Evolutionary conservation across 1,140 invertebrate genomes (phyloP).

Genomic region (Drosophila aff.): DNA sequence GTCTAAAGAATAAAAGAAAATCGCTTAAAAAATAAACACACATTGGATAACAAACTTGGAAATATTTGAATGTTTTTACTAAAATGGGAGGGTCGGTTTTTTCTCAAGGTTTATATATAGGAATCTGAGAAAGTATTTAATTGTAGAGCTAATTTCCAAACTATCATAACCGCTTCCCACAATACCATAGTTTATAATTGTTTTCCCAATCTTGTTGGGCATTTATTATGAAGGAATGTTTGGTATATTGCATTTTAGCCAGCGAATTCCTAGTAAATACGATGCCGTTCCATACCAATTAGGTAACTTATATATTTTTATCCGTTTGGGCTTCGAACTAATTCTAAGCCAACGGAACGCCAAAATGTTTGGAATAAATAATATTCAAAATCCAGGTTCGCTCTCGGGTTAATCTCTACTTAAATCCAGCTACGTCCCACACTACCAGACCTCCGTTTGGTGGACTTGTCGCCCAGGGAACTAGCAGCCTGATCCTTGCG

Average conservation of each 20-base stretch:
- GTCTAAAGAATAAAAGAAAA: conserved; percentile 58
- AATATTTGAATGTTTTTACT: conserved; percentile 1
- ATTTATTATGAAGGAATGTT: conserved; percentile 1
- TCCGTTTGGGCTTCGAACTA: background rate
- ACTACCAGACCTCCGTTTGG: conserved; percentile 79
- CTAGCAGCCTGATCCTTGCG: conserved; percentile 86
- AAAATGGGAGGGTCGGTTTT: background rate
- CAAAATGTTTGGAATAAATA: background rate
- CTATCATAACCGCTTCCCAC: background rate
- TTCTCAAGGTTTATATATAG: background rate
- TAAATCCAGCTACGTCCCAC: conserved; percentile 83
- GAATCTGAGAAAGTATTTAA: background rate
- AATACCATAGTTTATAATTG: background rate
- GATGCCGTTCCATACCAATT: background rate
- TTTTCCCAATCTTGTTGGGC: background rate
- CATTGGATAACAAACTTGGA: conserved; percentile 41
- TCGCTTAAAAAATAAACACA: conserved; percentile 67
- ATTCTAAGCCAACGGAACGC: background rate
- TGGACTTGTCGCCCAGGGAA: conserved; percentile 46
- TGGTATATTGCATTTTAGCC: background rate
- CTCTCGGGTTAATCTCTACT: background rate
- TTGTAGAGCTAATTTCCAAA: background rate
- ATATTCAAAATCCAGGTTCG: background rate
- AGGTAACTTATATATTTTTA: background rate
- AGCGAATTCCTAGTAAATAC: background rate